phyloP scores from a whole-genome alignment of 2,113 vertebrate species.

The Seriola dumerili region DNA sequence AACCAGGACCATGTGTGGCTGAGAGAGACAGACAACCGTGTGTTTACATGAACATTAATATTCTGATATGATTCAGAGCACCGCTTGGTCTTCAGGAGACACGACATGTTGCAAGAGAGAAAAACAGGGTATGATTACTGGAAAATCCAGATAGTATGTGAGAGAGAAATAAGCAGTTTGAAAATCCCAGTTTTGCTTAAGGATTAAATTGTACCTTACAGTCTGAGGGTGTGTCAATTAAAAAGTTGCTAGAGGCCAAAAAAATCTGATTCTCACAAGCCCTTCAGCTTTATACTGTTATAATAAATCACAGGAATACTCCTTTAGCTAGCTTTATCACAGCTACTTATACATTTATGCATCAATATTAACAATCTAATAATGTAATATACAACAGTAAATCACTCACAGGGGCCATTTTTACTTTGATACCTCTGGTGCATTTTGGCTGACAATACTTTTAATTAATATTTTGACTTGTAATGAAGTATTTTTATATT shows the following conservation, averaged over 20 bases:
- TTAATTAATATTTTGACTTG: too few species aligned
- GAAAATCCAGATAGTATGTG: background rate
- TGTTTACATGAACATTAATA: constrained; percentile 43
- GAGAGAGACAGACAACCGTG: constrained; percentile 24
- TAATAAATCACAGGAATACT: too few species aligned
- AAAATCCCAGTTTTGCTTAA: background rate
- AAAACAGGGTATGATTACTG: constrained; percentile 7
- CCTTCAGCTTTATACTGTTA: too few species aligned
- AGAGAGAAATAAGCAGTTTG: too few species aligned
- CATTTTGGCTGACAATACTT: too few species aligned
- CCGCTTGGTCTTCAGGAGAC: background rate
- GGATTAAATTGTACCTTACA: background rate
- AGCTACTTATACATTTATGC: background rate
- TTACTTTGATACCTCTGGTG: too few species aligned
- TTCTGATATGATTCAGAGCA: background rate
- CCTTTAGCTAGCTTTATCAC: background rate
- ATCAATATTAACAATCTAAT: too few species aligned
- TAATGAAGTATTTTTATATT: too few species aligned
- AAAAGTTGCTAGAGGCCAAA: background rate
- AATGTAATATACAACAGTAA: too few species aligned
- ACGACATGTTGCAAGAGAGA: constrained; percentile 3
- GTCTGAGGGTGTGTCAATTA: background rate
- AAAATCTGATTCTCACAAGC: background rate
- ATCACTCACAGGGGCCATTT: too few species aligned
- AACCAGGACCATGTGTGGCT: constrained; percentile 63